Evolutionary conservation across 2,113 vertebrate genomes (phyloP), one percentile per base, ranked within the genome.

Genomic region (Nycticebus coucang): DNA sequence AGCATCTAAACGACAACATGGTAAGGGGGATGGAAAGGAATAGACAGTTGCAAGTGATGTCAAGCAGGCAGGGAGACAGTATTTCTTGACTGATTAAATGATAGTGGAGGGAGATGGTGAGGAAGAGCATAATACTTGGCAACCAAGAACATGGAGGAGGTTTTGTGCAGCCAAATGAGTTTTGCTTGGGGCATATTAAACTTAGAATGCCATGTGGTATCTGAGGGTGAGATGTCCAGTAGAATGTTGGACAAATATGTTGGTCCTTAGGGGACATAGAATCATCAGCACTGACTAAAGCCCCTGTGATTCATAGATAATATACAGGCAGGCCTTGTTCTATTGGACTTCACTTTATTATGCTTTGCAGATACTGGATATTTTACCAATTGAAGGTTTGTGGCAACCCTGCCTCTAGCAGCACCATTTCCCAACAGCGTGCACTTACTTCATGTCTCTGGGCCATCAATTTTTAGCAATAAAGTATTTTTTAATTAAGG

Each of bases 121-220:
- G 17, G 8, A 50, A 57, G 30, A 53, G 8, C 0, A 0, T 9
- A 21, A 12, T 5, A 21, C 8, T 13, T 2, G 11, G 89, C 6
- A 64, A 75, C 15, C 6, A 50, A 87, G 89, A 28, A 24, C 33
- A 13, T 2, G 28, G 45, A 69, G 24, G n/a, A 55, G 69, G 21
- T 60, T 69, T 41, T 50, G 28, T 11, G 53, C 37, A 71, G 22
- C 33, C 55, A 68, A 37, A 28, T 2, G 64, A 53, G 19, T 50
- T 57, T 87, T 78, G 24, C 19, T 85, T 66, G 77, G 53, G 41
- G 69, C 7, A 21, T 3, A 2, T 6, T 77, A 19, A 18, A 28
- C 79, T 80, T 35, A 53, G 82, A 88, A 88, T 35, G 8, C 19
- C 8, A 4, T 13, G 8, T 30, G 0, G 2, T 55, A 33, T 37